A percentile compares a stretch with the other conserved stretches of the same genome.
Conservation (phyloP, 2,113 vertebrate genomes). For the Cyanocitta stelleri region DNA sequence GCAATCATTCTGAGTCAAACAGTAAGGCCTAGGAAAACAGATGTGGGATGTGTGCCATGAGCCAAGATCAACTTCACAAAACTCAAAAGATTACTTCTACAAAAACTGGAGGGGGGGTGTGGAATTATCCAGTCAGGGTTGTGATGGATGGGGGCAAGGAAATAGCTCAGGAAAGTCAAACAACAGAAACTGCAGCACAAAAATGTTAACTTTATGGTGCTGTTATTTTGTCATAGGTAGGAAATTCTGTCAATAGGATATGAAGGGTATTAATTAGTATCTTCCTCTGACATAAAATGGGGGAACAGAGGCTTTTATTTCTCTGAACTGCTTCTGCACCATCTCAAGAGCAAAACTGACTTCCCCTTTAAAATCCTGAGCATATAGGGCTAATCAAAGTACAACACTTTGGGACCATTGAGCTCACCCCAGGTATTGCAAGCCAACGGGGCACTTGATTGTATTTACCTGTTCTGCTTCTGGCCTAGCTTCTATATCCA, state of each 20-base stretch:
- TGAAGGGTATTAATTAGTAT: neutral
- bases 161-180: slow-evolving; percentile 16
- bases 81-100: slow-evolving; percentile 30
- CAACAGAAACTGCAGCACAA: neutral
- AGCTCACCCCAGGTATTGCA: neutral
- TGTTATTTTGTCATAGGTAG: neutral
- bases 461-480: neutral
- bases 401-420: neutral
- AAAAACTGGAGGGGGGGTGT: neutral
- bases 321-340: neutral
- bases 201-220: neutral
- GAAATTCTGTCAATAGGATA: neutral
- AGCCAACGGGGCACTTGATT: neutral
- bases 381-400: neutral
- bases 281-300: neutral
- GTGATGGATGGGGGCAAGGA: neutral
- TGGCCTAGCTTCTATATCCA: neutral
- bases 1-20: slow-evolving; percentile 3
- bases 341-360: neutral
- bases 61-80: slow-evolving; percentile 50
- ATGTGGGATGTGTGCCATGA: slow-evolving; percentile 31
- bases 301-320: neutral
- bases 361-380: neutral
- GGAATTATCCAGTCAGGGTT: neutral
- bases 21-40: slow-evolving; percentile 52